Conservation (phyloP, 2,888 invertebrate genomes). For the Spicauda simplicius region DNA sequence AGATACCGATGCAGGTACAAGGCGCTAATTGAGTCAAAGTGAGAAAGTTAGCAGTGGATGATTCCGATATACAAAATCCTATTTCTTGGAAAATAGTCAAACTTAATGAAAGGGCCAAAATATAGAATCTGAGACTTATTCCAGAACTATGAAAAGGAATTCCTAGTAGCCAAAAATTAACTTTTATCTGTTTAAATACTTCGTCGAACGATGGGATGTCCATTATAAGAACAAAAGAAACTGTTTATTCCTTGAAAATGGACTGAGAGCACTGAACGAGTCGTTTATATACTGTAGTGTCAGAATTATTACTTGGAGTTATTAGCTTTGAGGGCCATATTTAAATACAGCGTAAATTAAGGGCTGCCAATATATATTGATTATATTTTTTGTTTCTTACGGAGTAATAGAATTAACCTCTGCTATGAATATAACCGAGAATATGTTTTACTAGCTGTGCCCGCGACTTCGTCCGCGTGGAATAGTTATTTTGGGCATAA, state of each 20-base stretch:
- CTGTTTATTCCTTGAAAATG: background rate
- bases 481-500: no score
- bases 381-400: no score
- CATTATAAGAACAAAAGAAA: background rate
- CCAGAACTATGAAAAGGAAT: constrained; percentile 43
- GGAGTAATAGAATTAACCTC: no score
- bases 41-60: constrained; percentile 61
- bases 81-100: constrained; percentile 53
- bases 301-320: background rate
- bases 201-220: constrained; percentile 39
- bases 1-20: constrained; percentile 56
- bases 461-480: no score
- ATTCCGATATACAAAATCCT: constrained; percentile 56
- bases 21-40: constrained; percentile 65
- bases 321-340: constrained; percentile 8
- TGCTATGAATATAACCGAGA: no score
- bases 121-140: constrained; percentile 51
- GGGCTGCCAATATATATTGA: constrained; percentile 1
- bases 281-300: background rate
- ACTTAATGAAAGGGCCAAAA: constrained; percentile 45
- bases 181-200: constrained; percentile 41
- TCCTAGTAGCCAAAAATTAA: constrained; percentile 41
- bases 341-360: constrained; percentile 6
- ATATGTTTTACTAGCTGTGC: no score
- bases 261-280: background rate